A percentile compares a stretch with the other conserved stretches of the same genome.
phyloP scores from a whole-genome alignment of 2,113 vertebrate species.

The Hylia prasina region DNA sequence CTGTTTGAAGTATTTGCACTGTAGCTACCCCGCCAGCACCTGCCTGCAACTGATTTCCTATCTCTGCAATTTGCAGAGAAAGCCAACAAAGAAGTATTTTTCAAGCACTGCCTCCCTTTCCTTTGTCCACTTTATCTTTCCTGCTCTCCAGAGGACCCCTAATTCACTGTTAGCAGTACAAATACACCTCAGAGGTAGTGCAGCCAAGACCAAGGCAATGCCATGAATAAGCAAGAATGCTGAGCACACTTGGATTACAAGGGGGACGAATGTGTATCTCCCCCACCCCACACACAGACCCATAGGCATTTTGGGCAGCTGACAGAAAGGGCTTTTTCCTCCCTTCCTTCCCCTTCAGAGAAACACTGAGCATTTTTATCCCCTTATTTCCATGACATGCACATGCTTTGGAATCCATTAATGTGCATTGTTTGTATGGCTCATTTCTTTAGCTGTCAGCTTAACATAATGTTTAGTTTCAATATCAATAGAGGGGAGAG shows the following conservation, averaged over 20 bases:
- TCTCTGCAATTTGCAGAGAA: neutral
- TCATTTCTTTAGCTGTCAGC: slow-evolving; percentile 66
- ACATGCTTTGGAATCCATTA: slow-evolving; percentile 50
- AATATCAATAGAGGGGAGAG: slow-evolving; percentile 56
- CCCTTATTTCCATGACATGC: slow-evolving; percentile 36
- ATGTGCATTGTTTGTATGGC: slow-evolving; percentile 50
- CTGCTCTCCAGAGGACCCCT: neutral
- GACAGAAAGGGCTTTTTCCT: neutral
- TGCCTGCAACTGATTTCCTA: neutral
- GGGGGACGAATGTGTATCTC: neutral
- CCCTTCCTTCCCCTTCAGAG: neutral
- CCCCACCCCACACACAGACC: neutral
- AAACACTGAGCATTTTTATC: slow-evolving; percentile 33
- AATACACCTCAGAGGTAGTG: neutral
- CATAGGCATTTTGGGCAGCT: neutral
- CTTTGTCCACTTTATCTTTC: neutral
- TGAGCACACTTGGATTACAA: slow-evolving; percentile 27
- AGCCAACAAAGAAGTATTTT: neutral
- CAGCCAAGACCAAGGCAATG: neutral
- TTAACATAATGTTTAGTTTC: slow-evolving; percentile 67
- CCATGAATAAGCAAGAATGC: neutral
- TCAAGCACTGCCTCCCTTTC: neutral
- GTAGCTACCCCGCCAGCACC: fast-evolving
- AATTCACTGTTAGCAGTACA: neutral
- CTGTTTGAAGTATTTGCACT: neutral